Conservation (phyloP, 2,113 vertebrate genomes). For the Petrocephalus microphthalmus region DNA sequence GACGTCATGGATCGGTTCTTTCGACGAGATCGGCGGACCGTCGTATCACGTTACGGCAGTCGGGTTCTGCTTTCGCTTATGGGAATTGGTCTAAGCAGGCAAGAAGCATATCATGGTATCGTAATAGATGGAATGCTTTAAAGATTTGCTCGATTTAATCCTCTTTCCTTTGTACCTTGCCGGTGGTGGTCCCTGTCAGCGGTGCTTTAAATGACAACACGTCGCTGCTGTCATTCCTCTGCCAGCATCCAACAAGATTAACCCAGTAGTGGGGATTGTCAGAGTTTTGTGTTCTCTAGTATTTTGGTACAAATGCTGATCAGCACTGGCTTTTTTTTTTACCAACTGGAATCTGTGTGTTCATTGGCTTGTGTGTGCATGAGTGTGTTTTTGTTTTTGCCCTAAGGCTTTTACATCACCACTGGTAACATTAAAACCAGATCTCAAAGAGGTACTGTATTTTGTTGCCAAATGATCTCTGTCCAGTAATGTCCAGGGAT, state of each 20-base stretch:
- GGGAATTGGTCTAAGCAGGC: neutral
- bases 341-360: neutral
- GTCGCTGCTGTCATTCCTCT: neutral
- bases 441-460: neutral
- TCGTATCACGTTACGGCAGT: neutral
- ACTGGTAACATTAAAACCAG: neutral
- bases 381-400: neutral
- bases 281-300: neutral
- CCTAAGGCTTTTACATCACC: neutral
- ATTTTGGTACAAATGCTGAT: neutral
- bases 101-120: neutral
- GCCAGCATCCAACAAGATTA: neutral
- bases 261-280: neutral
- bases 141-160: neutral
- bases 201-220: neutral
- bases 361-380: neutral
- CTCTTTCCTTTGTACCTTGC: neutral
- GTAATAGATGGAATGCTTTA: neutral
- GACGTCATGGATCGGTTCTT: neutral
- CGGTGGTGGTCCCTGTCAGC: neutral
- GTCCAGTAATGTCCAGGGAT: neutral
- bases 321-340: neutral
- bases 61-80: neutral
- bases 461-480: neutral
- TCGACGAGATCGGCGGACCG: neutral